Conservation (phyloP, 1,140 invertebrate genomes). For the Antheraea mylitta region DNA sequence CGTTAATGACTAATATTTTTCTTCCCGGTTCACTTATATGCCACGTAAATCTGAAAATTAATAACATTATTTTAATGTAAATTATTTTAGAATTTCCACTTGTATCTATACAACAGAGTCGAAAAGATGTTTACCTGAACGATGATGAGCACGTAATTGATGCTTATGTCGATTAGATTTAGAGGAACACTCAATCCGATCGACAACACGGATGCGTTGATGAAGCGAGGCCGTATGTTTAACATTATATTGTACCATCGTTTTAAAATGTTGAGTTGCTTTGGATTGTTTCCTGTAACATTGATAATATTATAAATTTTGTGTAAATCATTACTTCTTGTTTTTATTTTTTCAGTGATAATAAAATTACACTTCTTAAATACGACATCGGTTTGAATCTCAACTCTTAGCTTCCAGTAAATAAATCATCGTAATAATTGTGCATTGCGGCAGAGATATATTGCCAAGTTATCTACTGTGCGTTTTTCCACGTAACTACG, state of each 20-base stretch:
- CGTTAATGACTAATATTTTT: too few species aligned
- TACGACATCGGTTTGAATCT: too few species aligned
- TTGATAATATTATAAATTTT: background rate
- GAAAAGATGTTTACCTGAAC: slow-evolving; percentile 38
- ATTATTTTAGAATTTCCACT: background rate
- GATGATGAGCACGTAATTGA: slow-evolving; percentile 52
- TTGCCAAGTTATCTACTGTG: too few species aligned
- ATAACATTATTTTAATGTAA: background rate
- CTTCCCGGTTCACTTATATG: slow-evolving; percentile 18
- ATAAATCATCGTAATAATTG: too few species aligned
- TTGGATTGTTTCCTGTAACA: background rate
- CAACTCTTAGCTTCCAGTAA: too few species aligned
- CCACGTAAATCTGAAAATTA: slow-evolving; percentile 31
- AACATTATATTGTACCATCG: slow-evolving; percentile 30
- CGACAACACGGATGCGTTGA: slow-evolving; percentile 28
- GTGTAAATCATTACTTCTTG: too few species aligned
- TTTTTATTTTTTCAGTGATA: too few species aligned
- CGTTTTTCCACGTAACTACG: too few species aligned
- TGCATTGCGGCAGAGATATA: too few species aligned
- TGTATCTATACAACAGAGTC: too few species aligned
- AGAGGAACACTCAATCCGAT: slow-evolving; percentile 35
- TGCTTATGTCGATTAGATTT: slow-evolving; percentile 36
- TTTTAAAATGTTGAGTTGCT: slow-evolving; percentile 13
- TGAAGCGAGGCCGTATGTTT: slow-evolving; percentile 26
- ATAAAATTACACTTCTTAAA: too few species aligned